Conservation (phyloP, 2,797 vertebrate species). For the Pitangus sulphuratus region DNA sequence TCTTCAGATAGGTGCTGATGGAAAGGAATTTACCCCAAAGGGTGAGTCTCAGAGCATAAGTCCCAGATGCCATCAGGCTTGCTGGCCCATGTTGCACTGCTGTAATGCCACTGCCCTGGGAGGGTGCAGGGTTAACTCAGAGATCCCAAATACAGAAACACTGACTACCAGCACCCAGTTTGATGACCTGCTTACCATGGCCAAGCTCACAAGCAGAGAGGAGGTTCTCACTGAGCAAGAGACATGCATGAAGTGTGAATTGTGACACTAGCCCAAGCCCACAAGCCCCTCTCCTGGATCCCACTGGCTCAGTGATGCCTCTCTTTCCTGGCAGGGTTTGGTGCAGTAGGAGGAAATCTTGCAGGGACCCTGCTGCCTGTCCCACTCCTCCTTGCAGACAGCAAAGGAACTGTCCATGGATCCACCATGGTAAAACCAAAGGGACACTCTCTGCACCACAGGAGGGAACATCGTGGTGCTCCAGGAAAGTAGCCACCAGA, state of each 20-base stretch:
- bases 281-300: background rate
- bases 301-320: rapidly evolving
- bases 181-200: rapidly evolving
- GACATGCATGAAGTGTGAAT: rapidly evolving
- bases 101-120: background rate
- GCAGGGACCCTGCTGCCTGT: rapidly evolving
- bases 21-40: background rate
- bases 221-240: background rate
- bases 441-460: background rate
- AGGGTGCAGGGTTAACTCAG: background rate
- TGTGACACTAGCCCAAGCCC: background rate
- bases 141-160: background rate
- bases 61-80: background rate
- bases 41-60: background rate
- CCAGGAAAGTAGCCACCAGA: background rate
- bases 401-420: rapidly evolving
- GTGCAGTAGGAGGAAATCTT: background rate
- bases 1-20: background rate
- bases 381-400: background rate
- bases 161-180: background rate
- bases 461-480: background rate
- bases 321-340: background rate
- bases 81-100: background rate
- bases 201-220: background rate
- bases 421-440: background rate